Evolutionary conservation across 2,113 vertebrate species (phyloP).

Genomic region (Barbus barbus): DNA sequence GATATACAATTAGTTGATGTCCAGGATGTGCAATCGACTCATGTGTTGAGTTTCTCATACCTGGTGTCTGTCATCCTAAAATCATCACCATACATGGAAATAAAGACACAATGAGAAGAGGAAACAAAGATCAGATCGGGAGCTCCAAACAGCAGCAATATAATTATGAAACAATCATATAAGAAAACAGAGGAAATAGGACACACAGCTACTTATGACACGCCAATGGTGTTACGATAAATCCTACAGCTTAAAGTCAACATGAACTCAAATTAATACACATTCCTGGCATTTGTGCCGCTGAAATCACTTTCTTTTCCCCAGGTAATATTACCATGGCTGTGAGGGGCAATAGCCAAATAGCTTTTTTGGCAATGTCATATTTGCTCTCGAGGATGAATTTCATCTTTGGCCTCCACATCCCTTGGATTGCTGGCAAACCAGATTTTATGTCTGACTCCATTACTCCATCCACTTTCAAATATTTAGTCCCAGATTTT

Average conservation of each 20-base stretch:
- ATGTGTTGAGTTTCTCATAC: conserved; percentile 27
- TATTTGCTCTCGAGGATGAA: background rate
- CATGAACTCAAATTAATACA: conserved; percentile 7
- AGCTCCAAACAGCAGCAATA: conserved; percentile 52
- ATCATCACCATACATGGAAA: conserved; percentile 45
- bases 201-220: conserved; percentile 51
- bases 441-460: background rate
- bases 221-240: conserved; percentile 56
- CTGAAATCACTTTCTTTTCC: background rate
- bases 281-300: background rate
- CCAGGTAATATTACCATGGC: background rate
- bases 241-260: conserved; percentile 51
- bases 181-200: conserved; percentile 56
- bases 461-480: background rate
- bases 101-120: conserved; percentile 47
- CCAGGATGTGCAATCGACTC: conserved; percentile 16
- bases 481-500: background rate
- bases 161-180: conserved; percentile 66
- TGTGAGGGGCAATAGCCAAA: background rate
- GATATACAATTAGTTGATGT: background rate
- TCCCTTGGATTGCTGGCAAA: background rate
- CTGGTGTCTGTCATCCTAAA: background rate
- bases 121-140: conserved; percentile 60
- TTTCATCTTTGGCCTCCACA: background rate
- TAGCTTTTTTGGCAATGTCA: background rate